A percentile compares a stretch with the other conserved stretches of the same genome.
These are phyloP conservation scores for Heteromyza rotundicornis DNA, from an alignment of 2,888 invertebrate genomes.

Conservation along the genomic window DNA sequence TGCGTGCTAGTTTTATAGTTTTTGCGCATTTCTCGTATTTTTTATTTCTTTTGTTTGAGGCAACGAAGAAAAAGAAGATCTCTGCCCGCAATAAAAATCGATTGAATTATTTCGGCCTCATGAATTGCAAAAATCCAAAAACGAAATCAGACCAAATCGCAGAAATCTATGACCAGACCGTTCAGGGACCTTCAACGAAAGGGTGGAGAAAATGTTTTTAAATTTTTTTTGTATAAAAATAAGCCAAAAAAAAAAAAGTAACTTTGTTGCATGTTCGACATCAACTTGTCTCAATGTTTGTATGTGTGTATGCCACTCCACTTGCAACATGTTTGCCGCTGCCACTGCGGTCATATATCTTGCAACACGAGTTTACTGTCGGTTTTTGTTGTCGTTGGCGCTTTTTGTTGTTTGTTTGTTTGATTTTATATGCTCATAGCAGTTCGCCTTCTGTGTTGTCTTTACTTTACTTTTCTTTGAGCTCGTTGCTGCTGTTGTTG, in stretches of 20 bases:
- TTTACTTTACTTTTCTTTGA: not conserved
- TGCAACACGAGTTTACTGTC: conserved; percentile 54
- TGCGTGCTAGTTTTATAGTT: not conserved
- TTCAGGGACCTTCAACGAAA: no score
- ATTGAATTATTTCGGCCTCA: no score
- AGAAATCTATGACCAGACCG: no score
- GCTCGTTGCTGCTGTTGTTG: not conserved
- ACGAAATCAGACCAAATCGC: no score
- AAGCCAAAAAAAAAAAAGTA: no score
- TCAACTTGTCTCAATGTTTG: no score
- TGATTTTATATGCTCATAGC: not conserved
- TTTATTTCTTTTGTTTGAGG: no score
- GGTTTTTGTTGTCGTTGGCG: conserved; percentile 53
- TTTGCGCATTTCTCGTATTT: no score
- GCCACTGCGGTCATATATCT: conserved; percentile 39
- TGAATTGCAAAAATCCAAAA: no score
- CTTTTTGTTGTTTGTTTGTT: conserved; percentile 9
- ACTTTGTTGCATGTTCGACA: not conserved
- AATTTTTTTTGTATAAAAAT: no score
- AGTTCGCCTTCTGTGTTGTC: not conserved
- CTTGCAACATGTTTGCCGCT: conserved; percentile 1
- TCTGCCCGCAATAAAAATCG: not conserved
- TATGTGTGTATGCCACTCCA: not conserved
- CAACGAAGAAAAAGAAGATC: no score
- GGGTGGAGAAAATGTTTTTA: no score